phyloP scores from a whole-genome alignment of 2,797 vertebrate species.

The Parotocinclus haroldoi region DNA sequence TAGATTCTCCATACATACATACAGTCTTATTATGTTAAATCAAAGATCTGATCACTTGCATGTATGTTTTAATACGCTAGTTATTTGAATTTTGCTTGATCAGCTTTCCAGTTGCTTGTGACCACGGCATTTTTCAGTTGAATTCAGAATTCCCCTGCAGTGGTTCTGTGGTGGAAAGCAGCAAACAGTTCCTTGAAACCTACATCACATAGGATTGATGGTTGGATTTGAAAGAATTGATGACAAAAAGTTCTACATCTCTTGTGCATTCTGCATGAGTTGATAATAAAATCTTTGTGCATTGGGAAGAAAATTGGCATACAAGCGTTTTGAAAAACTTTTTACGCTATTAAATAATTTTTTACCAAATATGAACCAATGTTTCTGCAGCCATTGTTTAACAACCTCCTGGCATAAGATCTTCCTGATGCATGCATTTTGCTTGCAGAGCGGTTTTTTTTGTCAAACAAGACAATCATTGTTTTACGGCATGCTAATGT shows the following conservation, averaged over 20 bases:
- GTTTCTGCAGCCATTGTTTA: no score
- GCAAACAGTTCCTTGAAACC: constrained; percentile 37
- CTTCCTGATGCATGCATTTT: no score
- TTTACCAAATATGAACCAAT: no score
- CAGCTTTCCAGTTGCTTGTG: constrained; percentile 19
- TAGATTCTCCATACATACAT: not conserved
- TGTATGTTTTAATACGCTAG: constrained; percentile 3
- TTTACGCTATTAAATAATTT: no score
- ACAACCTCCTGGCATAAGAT: no score
- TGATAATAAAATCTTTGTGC: no score
- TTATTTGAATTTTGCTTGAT: constrained; percentile 14
- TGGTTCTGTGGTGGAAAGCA: constrained; percentile 32
- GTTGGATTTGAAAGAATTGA: not conserved
- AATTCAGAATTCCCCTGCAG: constrained; percentile 39
- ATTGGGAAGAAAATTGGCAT: no score
- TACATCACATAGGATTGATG: not conserved
- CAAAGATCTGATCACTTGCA: not conserved
- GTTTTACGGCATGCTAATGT: no score
- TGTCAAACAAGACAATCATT: no score
- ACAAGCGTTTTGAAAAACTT: no score
- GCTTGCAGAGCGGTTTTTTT: no score
- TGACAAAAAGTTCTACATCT: not conserved
- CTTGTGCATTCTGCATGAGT: not conserved
- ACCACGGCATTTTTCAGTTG: constrained; percentile 21
- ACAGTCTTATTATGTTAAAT: not conserved